phyloP scores from a whole-genome alignment of 2,888 invertebrate genomes.

The Caenorhabditis angaria region DNA sequence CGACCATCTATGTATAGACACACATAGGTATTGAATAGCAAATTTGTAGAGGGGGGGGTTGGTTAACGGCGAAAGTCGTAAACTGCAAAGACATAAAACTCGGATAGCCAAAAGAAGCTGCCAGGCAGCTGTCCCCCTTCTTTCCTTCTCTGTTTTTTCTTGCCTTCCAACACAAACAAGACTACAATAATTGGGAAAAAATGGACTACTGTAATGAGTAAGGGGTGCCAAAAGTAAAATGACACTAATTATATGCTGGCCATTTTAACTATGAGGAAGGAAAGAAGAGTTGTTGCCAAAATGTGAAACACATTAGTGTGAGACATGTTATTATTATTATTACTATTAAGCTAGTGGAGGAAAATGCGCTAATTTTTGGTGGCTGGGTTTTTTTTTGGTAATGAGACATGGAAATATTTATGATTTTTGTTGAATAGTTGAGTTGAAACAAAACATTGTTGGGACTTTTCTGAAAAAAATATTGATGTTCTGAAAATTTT shows the following conservation, averaged over 20 bases:
- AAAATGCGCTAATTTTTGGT: background rate
- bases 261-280: background rate
- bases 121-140: constrained; percentile 31
- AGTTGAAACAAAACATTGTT: too few species aligned
- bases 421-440: too few species aligned
- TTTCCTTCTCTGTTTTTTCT: background rate
- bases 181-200: background rate
- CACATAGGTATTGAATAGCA: constrained; percentile 43
- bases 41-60: constrained; percentile 35
- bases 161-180: constrained; percentile 22
- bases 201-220: constrained; percentile 37
- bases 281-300: constrained; percentile 2
- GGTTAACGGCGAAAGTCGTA: constrained; percentile 46
- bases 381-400: background rate
- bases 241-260: constrained; percentile 4
- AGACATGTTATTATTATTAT: background rate
- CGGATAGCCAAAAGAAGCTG: constrained; percentile 22
- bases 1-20: background rate
- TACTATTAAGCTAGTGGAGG: too few species aligned
- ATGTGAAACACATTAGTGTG: background rate
- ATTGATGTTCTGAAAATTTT: too few species aligned
- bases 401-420: too few species aligned
- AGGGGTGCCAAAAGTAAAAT: constrained; percentile 26
- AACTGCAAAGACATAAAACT: constrained; percentile 42
- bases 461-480: too few species aligned